Base-by-base conservation (phyloP, 1,140 invertebrate species). In the Caerostris extrusa region DNA sequence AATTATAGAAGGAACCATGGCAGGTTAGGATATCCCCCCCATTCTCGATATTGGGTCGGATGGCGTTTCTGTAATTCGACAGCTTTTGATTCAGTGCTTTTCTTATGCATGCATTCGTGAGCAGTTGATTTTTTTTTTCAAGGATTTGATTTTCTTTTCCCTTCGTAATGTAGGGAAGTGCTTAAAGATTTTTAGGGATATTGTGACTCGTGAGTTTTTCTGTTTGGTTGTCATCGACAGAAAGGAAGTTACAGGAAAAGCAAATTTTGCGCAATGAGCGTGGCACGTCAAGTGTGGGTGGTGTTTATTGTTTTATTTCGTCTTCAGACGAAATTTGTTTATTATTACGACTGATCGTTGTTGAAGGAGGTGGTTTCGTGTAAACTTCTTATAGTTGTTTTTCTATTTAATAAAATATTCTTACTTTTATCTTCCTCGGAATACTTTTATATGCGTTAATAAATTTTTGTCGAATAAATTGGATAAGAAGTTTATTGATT, bases 1-100 rank as follows among this genome's bases (percentile, higher is more conserved):
- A 93, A 93, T 93, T 93, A 93, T 93, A 88, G 69, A 34, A 58
- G 50, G 86, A 93, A 12, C 55, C 82, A 60, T 58, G n/a, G 34
- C 34, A 87, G 91, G 91, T 93, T 93, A 93, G 82, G 53, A 58
- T 55, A 17, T 7, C 7, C 61, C 69, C 69, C 19, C 5, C 61
- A 5, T 19, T 77, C 34, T 50, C 34, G 50, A 77, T 77, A 77
- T 77, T 77, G 71, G 53, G 53, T 77, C 71, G 50, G 8, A 64
- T 50, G 50, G 71, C 71, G 34, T 67, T 67, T 67, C 61, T 14
- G 61, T 17, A 17, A 64, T 50, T 77, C 71, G 71, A 10, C 71
- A 50, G 34, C 10, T 77, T 77, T 77, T 77, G 71, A 77, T 77
- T 77, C 71, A 77, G 71, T 12, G 34, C 71, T 77, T 50, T 50